Conservation (phyloP, 1,140 invertebrate genomes). For the Trichoplusia ni region DNA sequence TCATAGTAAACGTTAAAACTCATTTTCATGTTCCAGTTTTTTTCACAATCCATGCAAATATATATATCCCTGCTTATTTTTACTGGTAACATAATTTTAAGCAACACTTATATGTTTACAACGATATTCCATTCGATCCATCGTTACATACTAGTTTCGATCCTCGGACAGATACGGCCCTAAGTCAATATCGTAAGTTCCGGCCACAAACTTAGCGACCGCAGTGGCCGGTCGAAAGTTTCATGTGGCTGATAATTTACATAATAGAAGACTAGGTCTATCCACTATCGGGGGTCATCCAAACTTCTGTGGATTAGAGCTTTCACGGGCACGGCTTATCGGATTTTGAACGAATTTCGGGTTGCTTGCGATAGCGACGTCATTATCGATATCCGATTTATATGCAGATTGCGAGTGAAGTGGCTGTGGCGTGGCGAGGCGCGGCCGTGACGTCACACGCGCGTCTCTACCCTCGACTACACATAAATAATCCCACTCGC, state of each 20-base stretch:
- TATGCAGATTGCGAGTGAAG: slow-evolving; percentile 77
- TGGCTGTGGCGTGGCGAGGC: slow-evolving; percentile 42
- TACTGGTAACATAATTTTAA: slow-evolving; percentile 3
- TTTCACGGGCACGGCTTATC: slow-evolving; percentile 75
- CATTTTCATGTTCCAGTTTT: slow-evolving; percentile 23
- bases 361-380: slow-evolving; percentile 72
- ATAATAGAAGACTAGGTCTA: slow-evolving; percentile 77
- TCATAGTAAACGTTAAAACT: slow-evolving; percentile 32
- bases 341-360: slow-evolving; percentile 77
- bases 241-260: slow-evolving; percentile 75
- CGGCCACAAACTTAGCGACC: slow-evolving; percentile 67
- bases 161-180: slow-evolving; percentile 56
- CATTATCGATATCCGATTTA: slow-evolving; percentile 80
- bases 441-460: slow-evolving; percentile 45
- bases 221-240: slow-evolving; percentile 70
- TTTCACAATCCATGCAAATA: not conserved
- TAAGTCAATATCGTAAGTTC: slow-evolving; percentile 73
- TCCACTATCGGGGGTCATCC: slow-evolving; percentile 74
- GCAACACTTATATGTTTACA: slow-evolving; percentile 29
- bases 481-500: slow-evolving; percentile 51
- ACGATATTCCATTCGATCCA: slow-evolving; percentile 16
- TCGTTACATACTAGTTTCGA: slow-evolving; percentile 43
- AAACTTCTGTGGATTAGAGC: slow-evolving; percentile 76
- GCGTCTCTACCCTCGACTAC: slow-evolving; percentile 30
- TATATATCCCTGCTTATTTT: slow-evolving; percentile 12